Conservation (phyloP, 1,140 invertebrate species). For the Microplitis demolitor region DNA sequence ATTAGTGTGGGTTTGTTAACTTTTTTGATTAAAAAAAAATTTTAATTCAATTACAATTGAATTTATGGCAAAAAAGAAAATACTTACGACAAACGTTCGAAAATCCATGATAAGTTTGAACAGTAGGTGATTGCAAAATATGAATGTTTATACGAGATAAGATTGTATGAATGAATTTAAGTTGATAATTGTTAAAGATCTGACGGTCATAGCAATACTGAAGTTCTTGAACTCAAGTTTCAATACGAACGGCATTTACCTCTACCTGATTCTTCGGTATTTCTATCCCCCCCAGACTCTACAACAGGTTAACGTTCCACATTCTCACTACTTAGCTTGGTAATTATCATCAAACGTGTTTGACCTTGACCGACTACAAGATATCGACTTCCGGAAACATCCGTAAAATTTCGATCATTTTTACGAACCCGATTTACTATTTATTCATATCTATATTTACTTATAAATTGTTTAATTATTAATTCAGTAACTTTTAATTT, state of each 20-base stretch:
- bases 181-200: slow-evolving; percentile 35
- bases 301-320: slow-evolving; percentile 47
- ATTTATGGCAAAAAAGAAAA: not conserved
- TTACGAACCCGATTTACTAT: not conserved
- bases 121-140: not conserved
- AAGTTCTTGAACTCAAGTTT: slow-evolving; percentile 45
- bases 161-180: slow-evolving; percentile 2
- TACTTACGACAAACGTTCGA: slow-evolving; percentile 52
- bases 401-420: not conserved
- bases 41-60: too few relatives aligned
- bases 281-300: slow-evolving; percentile 4
- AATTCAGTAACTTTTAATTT: too few relatives aligned
- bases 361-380: slow-evolving; percentile 53
- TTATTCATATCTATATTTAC: not conserved
- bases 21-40: too few relatives aligned
- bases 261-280: slow-evolving; percentile 41
- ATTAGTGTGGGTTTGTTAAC: too few relatives aligned
- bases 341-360: slow-evolving; percentile 23
- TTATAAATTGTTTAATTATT: not conserved
- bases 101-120: slow-evolving; percentile 47
- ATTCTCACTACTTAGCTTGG: slow-evolving; percentile 37
- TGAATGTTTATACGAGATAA: slow-evolving; percentile 5
- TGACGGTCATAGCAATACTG: slow-evolving; percentile 58
- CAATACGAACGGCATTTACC: slow-evolving; percentile 43
- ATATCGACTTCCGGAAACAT: slow-evolving; percentile 23